Conservation (phyloP, 2,888 invertebrate genomes). For the Amphiduros pacificus region DNA sequence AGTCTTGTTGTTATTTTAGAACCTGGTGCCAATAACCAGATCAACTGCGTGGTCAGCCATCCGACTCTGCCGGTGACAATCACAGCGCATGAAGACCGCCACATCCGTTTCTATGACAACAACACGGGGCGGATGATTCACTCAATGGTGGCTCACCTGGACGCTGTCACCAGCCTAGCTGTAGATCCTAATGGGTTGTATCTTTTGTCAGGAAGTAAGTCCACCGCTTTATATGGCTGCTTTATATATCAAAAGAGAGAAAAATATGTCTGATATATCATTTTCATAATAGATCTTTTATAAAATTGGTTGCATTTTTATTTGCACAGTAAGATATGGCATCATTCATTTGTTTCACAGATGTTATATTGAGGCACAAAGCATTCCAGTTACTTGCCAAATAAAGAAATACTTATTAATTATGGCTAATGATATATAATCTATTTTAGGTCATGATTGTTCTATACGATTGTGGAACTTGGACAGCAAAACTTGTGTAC, state of each 20-base stretch:
- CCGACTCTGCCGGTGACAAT: conserved; percentile 94
- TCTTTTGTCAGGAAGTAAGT: conserved; percentile 89
- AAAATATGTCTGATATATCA: too few relatives aligned
- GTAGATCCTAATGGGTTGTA: conserved; percentile 98
- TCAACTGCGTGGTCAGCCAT: conserved; percentile 79
- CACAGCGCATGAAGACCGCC: conserved; percentile 96
- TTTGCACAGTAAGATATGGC: too few relatives aligned
- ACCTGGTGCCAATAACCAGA: conserved; percentile 62
- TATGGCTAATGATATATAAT: not conserved
- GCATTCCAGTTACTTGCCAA: too few relatives aligned
- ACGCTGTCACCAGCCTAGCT: conserved; percentile 96
- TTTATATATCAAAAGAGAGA: not conserved
- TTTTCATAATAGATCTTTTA: too few relatives aligned
- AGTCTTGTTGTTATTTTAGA: conserved; percentile 37
- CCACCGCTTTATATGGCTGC: not conserved
- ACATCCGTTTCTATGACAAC: conserved; percentile 98
- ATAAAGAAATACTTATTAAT: too few relatives aligned
- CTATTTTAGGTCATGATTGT: conserved; percentile 65
- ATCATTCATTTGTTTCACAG: too few relatives aligned
- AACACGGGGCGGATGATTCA: conserved; percentile 78
- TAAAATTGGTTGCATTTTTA: too few relatives aligned
- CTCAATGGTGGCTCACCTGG: conserved; percentile 98
- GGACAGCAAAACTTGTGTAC: conserved; percentile 97
- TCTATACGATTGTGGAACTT: conserved; percentile 67
- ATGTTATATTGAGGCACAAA: too few relatives aligned